A percentile compares a stretch with the other conserved stretches of the same genome.
phyloP scores from a whole-genome alignment of 2,797 vertebrate genomes.

The Enteromius radiatus region DNA sequence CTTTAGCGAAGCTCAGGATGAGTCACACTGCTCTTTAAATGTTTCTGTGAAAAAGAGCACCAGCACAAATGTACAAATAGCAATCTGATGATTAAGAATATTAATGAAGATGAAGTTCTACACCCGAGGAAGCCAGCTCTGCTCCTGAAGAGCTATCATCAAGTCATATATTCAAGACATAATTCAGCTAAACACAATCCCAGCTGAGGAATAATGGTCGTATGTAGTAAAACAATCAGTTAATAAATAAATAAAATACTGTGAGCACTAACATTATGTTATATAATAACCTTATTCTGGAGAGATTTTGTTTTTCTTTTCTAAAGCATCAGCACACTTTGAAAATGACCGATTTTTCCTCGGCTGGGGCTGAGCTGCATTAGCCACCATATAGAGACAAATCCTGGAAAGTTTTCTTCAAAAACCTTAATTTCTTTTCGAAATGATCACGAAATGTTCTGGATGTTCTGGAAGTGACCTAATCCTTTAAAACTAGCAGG shows the following conservation, averaged over 20 bases:
- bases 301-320: too few relatives aligned
- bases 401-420: neutral
- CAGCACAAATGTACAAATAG: conserved; percentile 17
- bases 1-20: conserved; percentile 29
- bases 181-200: neutral
- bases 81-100: conserved; percentile 18
- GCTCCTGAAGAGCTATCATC: neutral
- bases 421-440: neutral
- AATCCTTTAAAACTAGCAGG: neutral
- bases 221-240: neutral
- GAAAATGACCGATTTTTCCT: neutral
- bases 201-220: neutral
- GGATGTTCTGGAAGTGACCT: neutral
- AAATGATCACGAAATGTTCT: too few relatives aligned
- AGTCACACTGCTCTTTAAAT: conserved; percentile 11
- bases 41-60: neutral
- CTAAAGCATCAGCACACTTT: too few relatives aligned
- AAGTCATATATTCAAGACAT: neutral
- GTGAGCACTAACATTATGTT: too few relatives aligned
- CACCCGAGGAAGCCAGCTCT: neutral
- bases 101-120: conserved; percentile 32
- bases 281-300: too few relatives aligned
- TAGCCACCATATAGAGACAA: neutral
- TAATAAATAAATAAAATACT: too few relatives aligned
- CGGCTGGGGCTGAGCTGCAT: too few relatives aligned